Base-by-base conservation (phyloP, 2,797 vertebrate species). In the Myripristis jacobus region DNA sequence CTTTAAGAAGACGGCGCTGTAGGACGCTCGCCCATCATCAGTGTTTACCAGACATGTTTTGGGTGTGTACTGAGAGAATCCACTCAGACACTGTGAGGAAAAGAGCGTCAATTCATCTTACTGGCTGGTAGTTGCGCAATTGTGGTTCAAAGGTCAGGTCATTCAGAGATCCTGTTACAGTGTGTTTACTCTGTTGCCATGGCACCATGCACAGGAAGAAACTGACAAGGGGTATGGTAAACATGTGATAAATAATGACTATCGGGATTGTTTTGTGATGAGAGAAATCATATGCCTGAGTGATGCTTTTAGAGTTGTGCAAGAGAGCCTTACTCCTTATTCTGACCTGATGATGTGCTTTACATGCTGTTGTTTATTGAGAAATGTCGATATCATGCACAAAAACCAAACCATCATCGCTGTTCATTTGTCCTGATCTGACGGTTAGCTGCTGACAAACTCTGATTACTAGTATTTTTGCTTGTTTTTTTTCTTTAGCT, bases 111-210 rank as follows among this genome's bases (percentile, higher is more conserved):
- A 57, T 84, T 68, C 27, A 76, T 84, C 68, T 65, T 1, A 38
- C 63, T 59, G 46, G 63, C 51, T 71, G 43, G 15, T 70, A 53
- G 54, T 62, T 67, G 63, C 59, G 56, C 58, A 60, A 56, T 43
- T 15, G 24, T 0, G 67, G 77, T 69, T 73, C 67, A 60, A 73
- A 85, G 80, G 65, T 34, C 31, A 56, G n/a, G 18, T 70, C 34
- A 38, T 43, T 16, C 50, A 63, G 52, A 36, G 74, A 70, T 77
- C 31, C 56, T 54, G 64, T 75, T 78, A 31, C 22, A 3, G 29
- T 67, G 62, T 77, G 64, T 88, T 79, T 58, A 55, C 36, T 4
- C 12, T 0, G 73, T 87, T 85, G 60, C 72, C 82, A 61, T 36
- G 70, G 85, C 25, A 38, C 80, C 44, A 2, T 16, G 2, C 29